Evolutionary conservation across 2,888 invertebrate genomes (phyloP), one percentile per base, ranked within the genome.

Genomic region (Elysia crispata): DNA sequence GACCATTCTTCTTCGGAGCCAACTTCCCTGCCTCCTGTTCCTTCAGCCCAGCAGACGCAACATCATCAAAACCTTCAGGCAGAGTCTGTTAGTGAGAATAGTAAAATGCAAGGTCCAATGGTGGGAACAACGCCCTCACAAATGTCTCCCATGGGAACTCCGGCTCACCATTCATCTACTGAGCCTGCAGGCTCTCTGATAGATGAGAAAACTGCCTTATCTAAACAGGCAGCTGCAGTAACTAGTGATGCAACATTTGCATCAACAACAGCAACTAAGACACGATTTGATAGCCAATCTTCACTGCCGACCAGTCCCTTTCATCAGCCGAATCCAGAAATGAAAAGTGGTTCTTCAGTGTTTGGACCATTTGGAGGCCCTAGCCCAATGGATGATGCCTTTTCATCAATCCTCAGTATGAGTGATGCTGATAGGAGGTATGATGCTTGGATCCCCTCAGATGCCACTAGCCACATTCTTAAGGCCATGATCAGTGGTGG

Each of bases 371-470:
- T 83, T 69, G 82, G 81, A 20, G 77, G 79, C 57, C 74, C 75
- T 23, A 80, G 80, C 8, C 84, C 84, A 13, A 57, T 76, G 13
- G 86, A 85, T 18, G 90, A 91, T 81, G 85, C 86, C 5, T 91
- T 91, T 82, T 85, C 89, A 20, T 83, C 86, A 20, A 87, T 88
- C 79, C 82, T 90, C 20, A 85, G 89, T 86, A 92, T 91, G 87
- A 89, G 88, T 82, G 90, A 90, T 79, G 81, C 87, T 30, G 90
- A 90, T 81, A 82, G 90, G 50, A 85, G 89, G 54, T 86, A 88
- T 82, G 92, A 92, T 87, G 91, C 92, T 11, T 97, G 97, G 97
- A 95, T 97, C 86, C 96, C 96, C 1, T 95, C 94, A 81, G 95
- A 96, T 84, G 94, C 94, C 86, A 96, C 96, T 0, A 94, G 95